phyloP scores from a whole-genome alignment of 2,113 vertebrate genomes.

The Tyrannus savana region DNA sequence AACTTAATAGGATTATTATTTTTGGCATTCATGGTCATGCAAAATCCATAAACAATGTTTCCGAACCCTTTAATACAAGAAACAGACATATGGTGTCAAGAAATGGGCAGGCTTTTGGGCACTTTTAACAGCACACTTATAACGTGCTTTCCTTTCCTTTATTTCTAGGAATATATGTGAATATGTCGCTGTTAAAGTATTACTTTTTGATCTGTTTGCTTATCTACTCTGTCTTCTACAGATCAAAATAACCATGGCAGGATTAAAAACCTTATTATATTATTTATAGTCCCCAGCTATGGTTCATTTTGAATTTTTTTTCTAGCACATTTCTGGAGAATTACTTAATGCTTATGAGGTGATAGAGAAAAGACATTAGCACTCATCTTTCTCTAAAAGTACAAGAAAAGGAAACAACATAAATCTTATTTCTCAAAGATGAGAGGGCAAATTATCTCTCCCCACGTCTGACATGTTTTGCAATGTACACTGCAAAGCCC shows the following conservation, averaged over 20 bases:
- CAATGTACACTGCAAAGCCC: background rate
- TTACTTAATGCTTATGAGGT: background rate
- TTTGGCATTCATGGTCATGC: conserved; percentile 68
- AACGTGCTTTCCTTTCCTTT: background rate
- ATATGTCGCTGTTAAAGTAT: background rate
- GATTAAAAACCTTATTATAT: background rate
- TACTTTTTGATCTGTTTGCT: background rate
- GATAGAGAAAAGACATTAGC: background rate
- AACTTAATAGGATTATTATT: conserved; percentile 71
- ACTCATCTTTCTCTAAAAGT: background rate
- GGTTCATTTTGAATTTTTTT: background rate
- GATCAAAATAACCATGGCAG: background rate
- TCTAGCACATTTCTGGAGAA: background rate
- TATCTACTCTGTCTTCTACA: background rate
- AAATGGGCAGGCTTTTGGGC: background rate
- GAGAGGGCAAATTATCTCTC: background rate
- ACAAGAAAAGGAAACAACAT: background rate
- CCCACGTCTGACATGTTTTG: background rate
- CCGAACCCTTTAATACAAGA: conserved; percentile 49
- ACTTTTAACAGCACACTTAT: conserved; percentile 1
- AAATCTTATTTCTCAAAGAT: background rate
- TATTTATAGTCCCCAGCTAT: background rate
- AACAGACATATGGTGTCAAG: conserved; percentile 55
- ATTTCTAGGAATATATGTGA: conserved; percentile 16
- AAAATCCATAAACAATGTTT: conserved; percentile 66